Base-by-base conservation (phyloP, 2,888 invertebrate species). In the Lasioglossum vierecki region DNA sequence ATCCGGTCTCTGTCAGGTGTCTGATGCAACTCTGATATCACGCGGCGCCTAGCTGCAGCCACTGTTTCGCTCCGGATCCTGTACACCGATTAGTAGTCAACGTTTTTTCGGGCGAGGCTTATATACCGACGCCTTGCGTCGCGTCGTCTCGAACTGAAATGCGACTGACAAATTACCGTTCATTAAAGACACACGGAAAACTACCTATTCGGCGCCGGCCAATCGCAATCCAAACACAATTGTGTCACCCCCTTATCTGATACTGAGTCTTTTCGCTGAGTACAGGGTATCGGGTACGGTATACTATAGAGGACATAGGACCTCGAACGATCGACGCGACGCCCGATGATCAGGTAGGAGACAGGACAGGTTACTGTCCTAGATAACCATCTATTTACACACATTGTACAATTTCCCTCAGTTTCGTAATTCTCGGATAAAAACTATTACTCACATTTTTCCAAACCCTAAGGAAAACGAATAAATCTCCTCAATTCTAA, bases 201-300 rank as follows among this genome's bases (percentile, higher is more conserved):
- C 71, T 89, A 88, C 88, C 86, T 88, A 84, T 86, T 84, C 70
- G 71, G 68, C 49, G 57, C 11, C 53, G 76, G 60, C 82, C 87
- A 87, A 87, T 90, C 83, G 39, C 57, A 85, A 87, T 46, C 72
- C 80, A 84, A 90, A 87, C 46, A 83, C 72, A 88, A 88, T 80
- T 68, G 82, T 80, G 80, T 84, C 82, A 63, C 76, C 84, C 75
- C 75, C 88, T 87, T 87, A 88, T 87, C 87, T 77, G 79, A 84
- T 87, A 86, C 76, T 76, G 30, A 63, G 63, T n/a, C 70, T 22
- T 44, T 77, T 72, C 60, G 60, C 15, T 76, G 66, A 70, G 63
- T 9, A 39, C 46, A 82, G 76, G 44, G 53, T 57, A 57, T n/a
- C 9, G 57, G 9, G 57, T 57, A 11, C n/a, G 22, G 6, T 13